Percentiles rank a stretch among this genome's conserved stretches.
Evolutionary conservation across 1,140 invertebrate genomes (phyloP).

Genomic region (Oreohelix idahoensis): DNA sequence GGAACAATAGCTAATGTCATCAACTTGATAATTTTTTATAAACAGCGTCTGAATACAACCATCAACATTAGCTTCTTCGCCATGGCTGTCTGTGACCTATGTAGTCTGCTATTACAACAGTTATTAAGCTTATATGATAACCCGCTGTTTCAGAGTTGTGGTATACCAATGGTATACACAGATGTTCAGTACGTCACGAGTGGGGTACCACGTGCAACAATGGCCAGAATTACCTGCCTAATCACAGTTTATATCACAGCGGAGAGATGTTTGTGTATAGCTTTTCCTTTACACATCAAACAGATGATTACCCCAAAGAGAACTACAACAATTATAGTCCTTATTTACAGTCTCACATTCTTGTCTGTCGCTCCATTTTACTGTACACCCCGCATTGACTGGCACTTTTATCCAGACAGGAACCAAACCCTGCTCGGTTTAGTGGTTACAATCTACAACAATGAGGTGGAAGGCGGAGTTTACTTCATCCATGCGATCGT

Average conservation of each 20-base stretch:
- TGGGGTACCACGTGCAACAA: background rate
- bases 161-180: background rate
- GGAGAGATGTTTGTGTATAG: background rate
- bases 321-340: background rate
- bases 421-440: background rate
- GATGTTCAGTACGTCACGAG: background rate
- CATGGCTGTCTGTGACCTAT: background rate
- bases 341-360: background rate
- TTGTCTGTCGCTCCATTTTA: no score
- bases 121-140: background rate
- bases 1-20: background rate
- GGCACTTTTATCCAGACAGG: background rate
- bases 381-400: background rate
- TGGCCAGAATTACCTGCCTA: background rate
- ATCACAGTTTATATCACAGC: constrained; percentile 4
- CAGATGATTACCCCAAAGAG: constrained; percentile 11
- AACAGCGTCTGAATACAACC: background rate
- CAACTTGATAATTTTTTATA: background rate
- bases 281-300: background rate
- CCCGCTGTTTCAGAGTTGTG: background rate
- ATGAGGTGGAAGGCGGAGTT: background rate
- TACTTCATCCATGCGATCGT: background rate
- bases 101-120: background rate
- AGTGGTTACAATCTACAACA: background rate
- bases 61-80: background rate